Percentiles rank a stretch among this genome's conserved stretches.
Evolutionary conservation across 2,113 vertebrate species (phyloP).

Genomic region (Trichechus manatus): DNA sequence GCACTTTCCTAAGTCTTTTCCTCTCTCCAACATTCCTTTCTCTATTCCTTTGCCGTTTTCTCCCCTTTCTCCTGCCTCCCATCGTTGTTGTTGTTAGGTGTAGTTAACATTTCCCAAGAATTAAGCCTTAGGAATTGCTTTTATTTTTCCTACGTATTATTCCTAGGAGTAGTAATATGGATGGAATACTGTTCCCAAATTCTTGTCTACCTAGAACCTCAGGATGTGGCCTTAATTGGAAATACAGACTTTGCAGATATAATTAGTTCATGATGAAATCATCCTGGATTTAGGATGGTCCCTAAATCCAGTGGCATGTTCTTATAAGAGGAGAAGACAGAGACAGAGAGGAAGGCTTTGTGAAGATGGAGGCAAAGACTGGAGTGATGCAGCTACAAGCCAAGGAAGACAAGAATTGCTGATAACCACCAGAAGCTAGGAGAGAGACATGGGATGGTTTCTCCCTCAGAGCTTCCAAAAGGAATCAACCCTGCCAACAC

Average conservation of each 20-base stretch:
- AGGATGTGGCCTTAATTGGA: constrained; percentile 7
- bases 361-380: background rate
- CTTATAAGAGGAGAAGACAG: background rate
- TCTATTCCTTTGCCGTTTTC: background rate
- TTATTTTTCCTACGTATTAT: background rate
- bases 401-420: background rate
- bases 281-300: background rate
- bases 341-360: background rate
- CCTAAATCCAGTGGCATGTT: background rate
- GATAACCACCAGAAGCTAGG: background rate
- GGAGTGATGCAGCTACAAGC: background rate
- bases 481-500: background rate
- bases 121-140: background rate
- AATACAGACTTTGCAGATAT: background rate
- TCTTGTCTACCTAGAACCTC: background rate
- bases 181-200: background rate
- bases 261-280: background rate
- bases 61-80: background rate
- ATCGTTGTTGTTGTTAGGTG: background rate
- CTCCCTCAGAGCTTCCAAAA: background rate
- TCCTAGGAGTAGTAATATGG: background rate
- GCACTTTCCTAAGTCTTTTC: background rate
- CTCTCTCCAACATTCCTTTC: background rate
- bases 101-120: background rate
- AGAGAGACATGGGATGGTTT: background rate